These are phyloP conservation scores for Cylas formicarius DNA, from an alignment of 1,140 invertebrate genomes.

Conservation along the genomic window DNA sequence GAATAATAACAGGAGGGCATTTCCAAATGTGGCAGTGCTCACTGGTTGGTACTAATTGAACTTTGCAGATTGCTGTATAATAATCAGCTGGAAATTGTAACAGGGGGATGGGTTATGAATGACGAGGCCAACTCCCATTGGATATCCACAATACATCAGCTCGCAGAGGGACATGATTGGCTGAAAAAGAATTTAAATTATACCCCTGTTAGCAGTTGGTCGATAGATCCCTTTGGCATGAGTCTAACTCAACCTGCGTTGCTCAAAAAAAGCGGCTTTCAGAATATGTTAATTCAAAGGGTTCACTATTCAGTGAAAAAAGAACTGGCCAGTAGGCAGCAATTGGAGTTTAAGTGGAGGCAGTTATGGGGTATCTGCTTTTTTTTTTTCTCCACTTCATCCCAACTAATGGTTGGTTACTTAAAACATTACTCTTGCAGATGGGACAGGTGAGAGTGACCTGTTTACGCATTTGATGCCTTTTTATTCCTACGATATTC, in stretches of 20 bases:
- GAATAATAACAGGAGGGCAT: no score
- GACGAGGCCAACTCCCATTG: constrained; percentile 95
- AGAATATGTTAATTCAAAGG: constrained; percentile 86
- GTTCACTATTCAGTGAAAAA: constrained; percentile 96
- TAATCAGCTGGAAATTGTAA: constrained; percentile 74
- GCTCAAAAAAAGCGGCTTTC: constrained; percentile 74
- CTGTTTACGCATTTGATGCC: constrained; percentile 98
- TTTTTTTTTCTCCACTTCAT: not conserved
- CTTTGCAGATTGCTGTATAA: constrained; percentile 50
- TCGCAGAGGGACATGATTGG: constrained; percentile 94
- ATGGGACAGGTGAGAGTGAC: constrained; percentile 66
- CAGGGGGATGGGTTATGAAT: constrained; percentile 99
- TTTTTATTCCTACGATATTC: constrained; percentile 97
- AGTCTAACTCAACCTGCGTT: constrained; percentile 86
- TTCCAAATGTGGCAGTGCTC: no score
- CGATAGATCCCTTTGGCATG: constrained; percentile 94
- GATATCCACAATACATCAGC: constrained; percentile 80
- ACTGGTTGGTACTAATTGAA: no score
- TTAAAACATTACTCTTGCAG: constrained; percentile 43
- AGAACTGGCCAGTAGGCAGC: constrained; percentile 69
- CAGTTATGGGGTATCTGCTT: constrained; percentile 79
- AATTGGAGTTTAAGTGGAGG: constrained; percentile 90
- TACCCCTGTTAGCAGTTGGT: constrained; percentile 76
- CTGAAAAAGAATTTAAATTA: constrained; percentile 74
- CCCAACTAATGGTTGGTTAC: not conserved